Evolutionary conservation across 2,888 invertebrate species (phyloP).

Genomic region (Sinopyrophorus schimmeli): DNA sequence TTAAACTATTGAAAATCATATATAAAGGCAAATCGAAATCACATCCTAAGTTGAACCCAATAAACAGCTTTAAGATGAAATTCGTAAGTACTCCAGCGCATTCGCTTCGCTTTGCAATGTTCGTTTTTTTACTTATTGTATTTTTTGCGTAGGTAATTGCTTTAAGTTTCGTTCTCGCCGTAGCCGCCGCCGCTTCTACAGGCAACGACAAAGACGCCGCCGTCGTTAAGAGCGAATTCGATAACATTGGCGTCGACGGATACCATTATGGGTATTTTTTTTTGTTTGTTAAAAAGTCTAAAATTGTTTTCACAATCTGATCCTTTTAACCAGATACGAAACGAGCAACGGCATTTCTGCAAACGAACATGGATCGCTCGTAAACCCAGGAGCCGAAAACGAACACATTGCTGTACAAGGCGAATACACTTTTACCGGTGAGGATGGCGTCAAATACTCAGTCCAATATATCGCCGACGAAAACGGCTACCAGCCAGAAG

Average conservation of each 20-base stretch:
- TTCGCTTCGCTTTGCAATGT: too few species aligned
- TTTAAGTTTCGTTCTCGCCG: constrained; percentile 40
- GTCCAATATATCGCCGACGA: constrained; percentile 60
- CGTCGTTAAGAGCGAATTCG: constrained; percentile 63
- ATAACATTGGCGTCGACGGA: constrained; percentile 59
- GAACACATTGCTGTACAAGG: constrained; percentile 56
- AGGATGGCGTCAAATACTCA: constrained; percentile 58
- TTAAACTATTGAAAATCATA: too few species aligned
- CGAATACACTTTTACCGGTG: constrained; percentile 56
- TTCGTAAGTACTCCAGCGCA: too few species aligned
- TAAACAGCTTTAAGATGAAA: too few species aligned
- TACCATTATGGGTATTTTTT: constrained; percentile 32
- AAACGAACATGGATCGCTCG: constrained; percentile 48
- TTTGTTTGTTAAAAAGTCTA: constrained; percentile 38
- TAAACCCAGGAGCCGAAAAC: constrained; percentile 54
- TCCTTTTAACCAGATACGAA: too few species aligned
- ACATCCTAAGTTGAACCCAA: too few species aligned
- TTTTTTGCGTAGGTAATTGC: too few species aligned
- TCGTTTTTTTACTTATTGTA: too few species aligned
- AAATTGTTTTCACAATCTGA: constrained; percentile 42
- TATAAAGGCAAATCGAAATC: too few species aligned
- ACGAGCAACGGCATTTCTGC: constrained; percentile 53
- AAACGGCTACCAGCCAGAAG: constrained; percentile 59
- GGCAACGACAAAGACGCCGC: constrained; percentile 58
- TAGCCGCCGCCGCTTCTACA: constrained; percentile 44